Base-by-base conservation (phyloP, 1,140 invertebrate species). In the Agraylea sexmaculata region DNA sequence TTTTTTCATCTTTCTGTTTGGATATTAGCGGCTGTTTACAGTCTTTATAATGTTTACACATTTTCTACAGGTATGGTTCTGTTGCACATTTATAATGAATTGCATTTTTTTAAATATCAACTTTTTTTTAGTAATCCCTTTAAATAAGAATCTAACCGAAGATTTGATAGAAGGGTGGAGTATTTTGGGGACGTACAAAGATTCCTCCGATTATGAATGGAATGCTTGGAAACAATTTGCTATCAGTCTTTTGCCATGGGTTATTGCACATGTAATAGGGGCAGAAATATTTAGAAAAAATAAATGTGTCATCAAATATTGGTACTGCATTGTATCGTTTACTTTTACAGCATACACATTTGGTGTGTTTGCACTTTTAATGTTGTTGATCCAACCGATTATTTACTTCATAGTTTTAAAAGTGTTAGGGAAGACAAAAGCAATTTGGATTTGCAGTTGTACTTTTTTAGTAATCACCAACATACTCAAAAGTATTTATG, bases 121-220 rank as follows among this genome's bases (percentile, higher is more conserved):
- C 25, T 31, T 33, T 35, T 18, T 27, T 16, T 19, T 5, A 21
- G 17, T 12, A 30, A 12, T 7, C 5, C 20, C 3, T 40, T 19
- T 31, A 8, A 12, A 37, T 25, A 20, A 19, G 3, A 34, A 37
- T 8, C 35, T 36, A 3, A 32, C 33, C 15, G 51, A 43, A 36
- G 62, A 65, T 40, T 53, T 66, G 37, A 42, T 46, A 42, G 49
- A 49, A 25, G 65, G 63, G 8, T 68, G 63, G 65, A 37, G 40
- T 19, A 43, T 60, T 29, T 38, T 60, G 27, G 46, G 43, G 20
- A 57, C 60, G 50, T 42, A 46, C 11, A 62, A 54, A 56, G 65
- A 68, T 56, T 51, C 56, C 4, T 64, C 65, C 38, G 65, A 68
- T 55, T 51, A 60, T 46, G 65, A 68, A 53, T 68, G 65, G 65